These are phyloP conservation scores for Megamerina dolium DNA, from an alignment of 2,888 invertebrate species.

Conservation along the genomic window DNA sequence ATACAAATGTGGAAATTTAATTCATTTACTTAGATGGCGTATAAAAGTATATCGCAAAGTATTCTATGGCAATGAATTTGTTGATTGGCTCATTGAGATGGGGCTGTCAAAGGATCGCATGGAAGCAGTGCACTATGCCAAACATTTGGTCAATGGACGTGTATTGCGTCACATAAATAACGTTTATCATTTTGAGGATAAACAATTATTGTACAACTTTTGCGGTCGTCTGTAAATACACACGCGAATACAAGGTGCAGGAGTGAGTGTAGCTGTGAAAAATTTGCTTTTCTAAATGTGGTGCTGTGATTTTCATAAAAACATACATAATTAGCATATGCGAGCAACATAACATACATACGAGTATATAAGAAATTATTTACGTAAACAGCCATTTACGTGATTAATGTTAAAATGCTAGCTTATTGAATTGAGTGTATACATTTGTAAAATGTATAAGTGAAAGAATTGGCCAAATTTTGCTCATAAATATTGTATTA, in stretches of 20 bases:
- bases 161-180: slow-evolving; percentile 78
- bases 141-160: slow-evolving; percentile 75
- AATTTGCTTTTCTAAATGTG: slow-evolving; percentile 17
- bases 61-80: slow-evolving; percentile 78
- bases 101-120: slow-evolving; percentile 72
- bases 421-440: too few relatives aligned
- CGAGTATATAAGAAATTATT: slow-evolving; percentile 3
- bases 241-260: not conserved
- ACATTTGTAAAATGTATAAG: too few relatives aligned
- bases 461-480: too few relatives aligned
- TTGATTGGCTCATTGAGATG: slow-evolving; percentile 78
- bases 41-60: slow-evolving; percentile 71
- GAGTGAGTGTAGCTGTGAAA: too few relatives aligned
- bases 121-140: slow-evolving; percentile 77
- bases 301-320: slow-evolving; percentile 35
- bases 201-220: slow-evolving; percentile 75
- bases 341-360: not conserved
- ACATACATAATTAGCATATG: too few relatives aligned
- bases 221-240: slow-evolving; percentile 42
- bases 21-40: slow-evolving; percentile 58
- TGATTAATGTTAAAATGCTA: slow-evolving; percentile 8
- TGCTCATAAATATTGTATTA: too few relatives aligned
- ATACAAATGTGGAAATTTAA: not conserved
- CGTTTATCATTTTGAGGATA: slow-evolving; percentile 80
- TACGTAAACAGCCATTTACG: slow-evolving; percentile 28